These are phyloP conservation scores for Meteorus cinctellus DNA, from an alignment of 2,888 invertebrate species.

Conservation along the genomic window DNA sequence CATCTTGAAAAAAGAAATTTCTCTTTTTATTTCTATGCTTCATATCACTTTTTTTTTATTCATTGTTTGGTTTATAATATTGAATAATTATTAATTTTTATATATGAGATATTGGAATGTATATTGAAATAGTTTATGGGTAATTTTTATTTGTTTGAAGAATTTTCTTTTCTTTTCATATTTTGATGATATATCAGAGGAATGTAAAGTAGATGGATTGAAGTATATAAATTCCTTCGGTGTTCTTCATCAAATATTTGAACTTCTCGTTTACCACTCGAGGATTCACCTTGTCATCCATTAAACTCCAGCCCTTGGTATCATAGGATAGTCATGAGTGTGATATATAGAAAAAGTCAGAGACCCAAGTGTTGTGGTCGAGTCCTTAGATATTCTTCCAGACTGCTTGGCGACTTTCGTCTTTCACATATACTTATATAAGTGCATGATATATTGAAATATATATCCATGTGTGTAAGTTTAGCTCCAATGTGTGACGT, in stretches of 20 bases:
- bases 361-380: neutral
- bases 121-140: neutral
- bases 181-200: neutral
- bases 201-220: neutral
- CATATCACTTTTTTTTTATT: neutral
- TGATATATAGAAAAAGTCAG: neutral
- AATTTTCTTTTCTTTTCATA: neutral
- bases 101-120: neutral
- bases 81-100: neutral
- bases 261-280: slow-evolving; percentile 10
- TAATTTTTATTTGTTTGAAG: neutral
- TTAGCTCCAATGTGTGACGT: neutral
- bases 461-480: neutral
- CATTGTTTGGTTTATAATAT: neutral
- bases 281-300: neutral
- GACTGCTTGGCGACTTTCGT: slow-evolving; percentile 45
- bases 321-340: neutral
- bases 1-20: slow-evolving; percentile 32
- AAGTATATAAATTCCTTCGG: neutral
- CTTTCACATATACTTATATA: neutral
- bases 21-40: slow-evolving; percentile 2
- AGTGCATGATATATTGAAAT: neutral
- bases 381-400: slow-evolving; percentile 25
- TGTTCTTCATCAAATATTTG: slow-evolving; percentile 36
- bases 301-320: neutral